A percentile compares a stretch with the other conserved stretches of the same genome.
phyloP scores from a whole-genome alignment of 2,797 vertebrate genomes.

The Cephalopachus bancanus region DNA sequence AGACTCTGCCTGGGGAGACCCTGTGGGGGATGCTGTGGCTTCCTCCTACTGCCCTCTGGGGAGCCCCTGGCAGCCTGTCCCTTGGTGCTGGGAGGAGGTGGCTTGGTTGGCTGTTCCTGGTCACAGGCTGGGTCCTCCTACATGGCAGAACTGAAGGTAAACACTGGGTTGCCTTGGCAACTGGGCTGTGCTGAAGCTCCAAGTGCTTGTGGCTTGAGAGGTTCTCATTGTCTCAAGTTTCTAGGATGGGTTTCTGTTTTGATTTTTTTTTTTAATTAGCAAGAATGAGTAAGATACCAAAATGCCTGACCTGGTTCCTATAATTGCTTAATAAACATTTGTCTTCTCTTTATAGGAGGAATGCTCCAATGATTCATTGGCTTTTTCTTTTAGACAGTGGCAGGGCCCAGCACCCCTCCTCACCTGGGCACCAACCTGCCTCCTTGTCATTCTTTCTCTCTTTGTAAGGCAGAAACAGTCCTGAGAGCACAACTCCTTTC shows the following conservation, averaged over 20 bases:
- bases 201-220: slow-evolving; percentile 45
- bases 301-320: slow-evolving; percentile 73
- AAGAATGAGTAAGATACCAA: slow-evolving; percentile 70
- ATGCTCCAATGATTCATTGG: slow-evolving; percentile 51
- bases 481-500: background rate
- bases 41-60: slow-evolving; percentile 52
- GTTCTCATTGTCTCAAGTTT: slow-evolving; percentile 73
- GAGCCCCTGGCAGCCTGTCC: slow-evolving; percentile 33
- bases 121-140: slow-evolving; percentile 43
- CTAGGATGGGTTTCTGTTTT: slow-evolving; percentile 71
- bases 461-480: background rate
- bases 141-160: slow-evolving; percentile 65
- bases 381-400: slow-evolving; percentile 46
- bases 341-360: slow-evolving; percentile 56
- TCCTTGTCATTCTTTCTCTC: background rate
- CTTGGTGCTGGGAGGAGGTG: background rate
- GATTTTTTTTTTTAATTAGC: slow-evolving; percentile 75
- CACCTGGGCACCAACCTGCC: background rate
- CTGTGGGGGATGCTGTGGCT: background rate
- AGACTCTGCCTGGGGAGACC: background rate
- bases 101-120: slow-evolving; percentile 39
- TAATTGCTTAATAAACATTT: slow-evolving; percentile 78
- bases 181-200: background rate
- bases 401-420: background rate
- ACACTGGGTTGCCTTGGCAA: slow-evolving; percentile 73